Base-by-base conservation (phyloP, 2,113 vertebrate species). In the Apodemus sylvaticus region DNA sequence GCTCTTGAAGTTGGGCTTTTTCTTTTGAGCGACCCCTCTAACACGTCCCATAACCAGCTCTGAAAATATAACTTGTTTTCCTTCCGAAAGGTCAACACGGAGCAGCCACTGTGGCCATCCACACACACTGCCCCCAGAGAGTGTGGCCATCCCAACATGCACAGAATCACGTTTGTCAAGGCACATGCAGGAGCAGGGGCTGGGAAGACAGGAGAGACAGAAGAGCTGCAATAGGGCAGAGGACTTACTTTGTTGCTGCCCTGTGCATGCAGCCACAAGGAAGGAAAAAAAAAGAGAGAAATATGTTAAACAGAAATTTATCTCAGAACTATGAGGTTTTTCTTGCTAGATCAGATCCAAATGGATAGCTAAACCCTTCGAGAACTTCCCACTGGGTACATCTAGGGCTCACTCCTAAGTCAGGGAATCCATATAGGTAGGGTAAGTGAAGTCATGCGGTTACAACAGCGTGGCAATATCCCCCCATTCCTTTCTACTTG, bases 161-260 rank as follows among this genome's bases (percentile, higher is more conserved):
- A 98, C 48, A 93, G 73, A 96, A 93, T 94, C 36, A 34, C 5
- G 53, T 70, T 11, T 11, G 83, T 34, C 31, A 81, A 90, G 87
- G 53, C 55, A 31, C 95, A 97, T 90, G 96, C 82, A 39, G 74
- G n/a, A n/a, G 71, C 0, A 13, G 81, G 66, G 79, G 82, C 48
- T 70, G 71, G 42, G 91, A 74, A 83, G 51, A 53, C 39, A 78
- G 89, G 62, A 55, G 42, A 55, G 36, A 45, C 24, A 62, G 91
- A 62, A 62, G 42, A 51, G 36, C 79, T 70, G 55, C 93, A 77
- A 73, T 17, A 94, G 68, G 74, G 96, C 92, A 98, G 86, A 97
- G 74, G 89, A 99, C 98, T 99, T 99, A 98, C 98, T 98, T 97
- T 99, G 98, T 92, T 98, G 97, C 94, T 99, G 90, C 98, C 98